Base-by-base conservation (phyloP, 2,113 vertebrate genomes). In the Ceyx cyanopectus region DNA sequence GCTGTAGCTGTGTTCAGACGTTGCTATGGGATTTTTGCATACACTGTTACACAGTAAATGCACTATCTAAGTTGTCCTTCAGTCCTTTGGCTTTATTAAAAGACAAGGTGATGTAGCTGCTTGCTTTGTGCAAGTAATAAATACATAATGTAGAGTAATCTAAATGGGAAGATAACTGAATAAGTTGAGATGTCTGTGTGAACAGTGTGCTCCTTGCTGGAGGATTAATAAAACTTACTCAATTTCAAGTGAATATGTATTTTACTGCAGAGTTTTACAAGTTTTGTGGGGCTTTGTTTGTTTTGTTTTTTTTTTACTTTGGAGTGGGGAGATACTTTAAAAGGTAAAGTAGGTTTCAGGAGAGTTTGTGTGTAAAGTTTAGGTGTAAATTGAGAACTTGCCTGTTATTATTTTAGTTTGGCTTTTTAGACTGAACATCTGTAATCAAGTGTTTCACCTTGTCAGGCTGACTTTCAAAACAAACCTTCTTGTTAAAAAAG, bases 41-140 rank as follows among this genome's bases (percentile, higher is more conserved):
- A 4, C 4, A 0, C 8, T 40, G 0, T 41, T 65, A 43, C 41
- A 11, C 10, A 9, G 13, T 15, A 4, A 10, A 17, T 74, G 45
- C 72, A 32, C 1, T 29, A 23, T 11, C 27, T 26, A 40, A 37
- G 29, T 40, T 40, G 29, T 73, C 45, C 60, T 73, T 68, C 29
- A 24, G 34, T 43, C 14, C 0, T 2, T 72, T 56, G 1, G 4
- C 32, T 53, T 81, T 26, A 48, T 48, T 69, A 29, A 32, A 68
- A 80, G 46, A 34, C n/a, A 72, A 76, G 45, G 56, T 46, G 43
- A 69, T 50, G 45, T 48, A 77, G 20, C 41, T 62, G 30, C 8
- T 18, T 74, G 45, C 51, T 89, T 66, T 89, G 26, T 70, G 14
- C 37, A 30, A 2, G 27, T 79, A 48, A 8, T 74, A 60, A 65